Evolutionary conservation across 1,140 invertebrate genomes (phyloP).

Genomic region (Linepithema humile): DNA sequence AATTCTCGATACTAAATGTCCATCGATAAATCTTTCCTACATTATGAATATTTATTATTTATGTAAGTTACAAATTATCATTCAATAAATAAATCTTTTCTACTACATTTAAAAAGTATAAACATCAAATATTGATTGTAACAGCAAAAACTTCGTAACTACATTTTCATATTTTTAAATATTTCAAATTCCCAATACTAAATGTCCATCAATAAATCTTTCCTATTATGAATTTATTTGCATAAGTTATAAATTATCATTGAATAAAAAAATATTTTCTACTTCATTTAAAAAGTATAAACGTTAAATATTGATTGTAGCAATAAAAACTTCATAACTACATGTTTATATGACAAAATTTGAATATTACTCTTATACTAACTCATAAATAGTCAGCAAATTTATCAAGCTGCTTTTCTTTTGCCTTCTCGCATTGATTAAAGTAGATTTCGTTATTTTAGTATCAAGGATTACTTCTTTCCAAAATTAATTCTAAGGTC

Average conservation of each 20-base stretch:
- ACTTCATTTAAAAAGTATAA: no score
- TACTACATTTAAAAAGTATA: neutral
- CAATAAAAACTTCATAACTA: neutral
- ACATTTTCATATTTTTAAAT: no score
- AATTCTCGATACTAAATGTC: no score
- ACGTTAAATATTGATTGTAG: neutral
- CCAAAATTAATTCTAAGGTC: neutral
- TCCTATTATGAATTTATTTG: no score
- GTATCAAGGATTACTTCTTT: neutral
- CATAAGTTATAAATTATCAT: no score
- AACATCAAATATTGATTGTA: no score
- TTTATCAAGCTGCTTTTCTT: neutral
- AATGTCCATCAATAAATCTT: no score
- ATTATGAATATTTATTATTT: neutral
- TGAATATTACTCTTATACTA: neutral
- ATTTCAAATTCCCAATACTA: no score
- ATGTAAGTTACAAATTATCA: neutral
- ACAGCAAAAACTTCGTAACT: no score
- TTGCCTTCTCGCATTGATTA: neutral
- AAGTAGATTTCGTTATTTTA: neutral
- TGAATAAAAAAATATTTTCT: no score
- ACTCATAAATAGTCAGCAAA: neutral
- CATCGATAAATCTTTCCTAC: neutral
- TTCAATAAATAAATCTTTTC: neutral
- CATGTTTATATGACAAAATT: neutral